These are phyloP conservation scores for Acanthacorydalis orientalis DNA, from an alignment of 2,888 invertebrate species.

Conservation along the genomic window DNA sequence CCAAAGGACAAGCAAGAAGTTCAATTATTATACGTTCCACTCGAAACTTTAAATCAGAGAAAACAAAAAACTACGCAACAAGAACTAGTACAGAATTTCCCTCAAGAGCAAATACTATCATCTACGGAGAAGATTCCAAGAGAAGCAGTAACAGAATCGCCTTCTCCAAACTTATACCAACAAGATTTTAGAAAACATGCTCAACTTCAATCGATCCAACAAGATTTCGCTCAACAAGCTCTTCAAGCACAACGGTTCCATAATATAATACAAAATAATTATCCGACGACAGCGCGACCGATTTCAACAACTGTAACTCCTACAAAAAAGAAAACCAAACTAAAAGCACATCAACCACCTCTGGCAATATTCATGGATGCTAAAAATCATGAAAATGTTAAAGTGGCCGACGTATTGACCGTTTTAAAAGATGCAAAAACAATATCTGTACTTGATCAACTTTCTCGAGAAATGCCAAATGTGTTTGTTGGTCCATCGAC, in stretches of 20 bases:
- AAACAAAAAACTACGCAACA: slow-evolving; percentile 6
- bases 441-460: slow-evolving; percentile 60
- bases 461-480: slow-evolving; percentile 50
- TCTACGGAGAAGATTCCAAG: slow-evolving; percentile 4
- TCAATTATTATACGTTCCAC: slow-evolving; percentile 66
- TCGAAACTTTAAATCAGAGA: slow-evolving; percentile 42
- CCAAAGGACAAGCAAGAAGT: slow-evolving; percentile 36
- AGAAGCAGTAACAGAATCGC: slow-evolving; percentile 5
- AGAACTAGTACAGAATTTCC: too few species aligned
- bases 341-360: slow-evolving; percentile 70
- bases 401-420: slow-evolving; percentile 51
- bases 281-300: slow-evolving; percentile 21
- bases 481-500: slow-evolving; percentile 71
- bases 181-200: slow-evolving; percentile 9
- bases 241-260: slow-evolving; percentile 24
- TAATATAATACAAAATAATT: slow-evolving; percentile 18
- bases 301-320: slow-evolving; percentile 28
- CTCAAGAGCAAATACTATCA: slow-evolving; percentile 6
- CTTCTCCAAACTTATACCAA: background rate
- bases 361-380: slow-evolving; percentile 62
- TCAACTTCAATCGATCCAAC: slow-evolving; percentile 21
- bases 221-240: slow-evolving; percentile 25
- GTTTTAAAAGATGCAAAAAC: slow-evolving; percentile 52
- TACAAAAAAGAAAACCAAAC: slow-evolving; percentile 22
- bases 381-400: slow-evolving; percentile 28